These are phyloP conservation scores for Brienomyrus brachyistius DNA, from an alignment of 2,113 vertebrate species.

Conservation along the genomic window DNA sequence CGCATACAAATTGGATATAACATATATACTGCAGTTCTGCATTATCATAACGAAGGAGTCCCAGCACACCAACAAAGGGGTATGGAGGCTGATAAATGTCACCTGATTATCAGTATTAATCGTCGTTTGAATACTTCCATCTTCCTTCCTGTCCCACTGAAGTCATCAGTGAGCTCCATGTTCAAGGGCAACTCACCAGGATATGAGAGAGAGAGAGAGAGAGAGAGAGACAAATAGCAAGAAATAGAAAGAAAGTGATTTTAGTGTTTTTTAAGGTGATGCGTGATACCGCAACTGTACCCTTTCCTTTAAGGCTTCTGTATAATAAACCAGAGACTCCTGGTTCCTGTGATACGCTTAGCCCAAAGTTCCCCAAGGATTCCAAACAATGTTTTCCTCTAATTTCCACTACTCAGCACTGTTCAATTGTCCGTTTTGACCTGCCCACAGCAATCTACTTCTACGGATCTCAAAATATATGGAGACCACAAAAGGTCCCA, in stretches of 20 bases:
- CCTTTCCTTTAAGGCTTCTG: background rate
- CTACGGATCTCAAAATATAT: background rate
- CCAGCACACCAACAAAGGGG: background rate
- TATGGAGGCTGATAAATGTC: slow-evolving; percentile 17
- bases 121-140: slow-evolving; percentile 12
- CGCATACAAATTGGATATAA: background rate
- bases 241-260: background rate
- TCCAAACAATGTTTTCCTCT: background rate
- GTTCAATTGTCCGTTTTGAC: background rate
- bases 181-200: background rate
- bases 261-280: background rate
- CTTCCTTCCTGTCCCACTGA: background rate
- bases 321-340: background rate
- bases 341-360: background rate
- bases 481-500: background rate
- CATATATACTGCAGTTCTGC: background rate
- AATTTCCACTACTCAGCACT: background rate
- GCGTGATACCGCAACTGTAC: no score
- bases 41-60: slow-evolving; percentile 11
- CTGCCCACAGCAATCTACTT: background rate
- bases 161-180: background rate
- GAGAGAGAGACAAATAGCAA: background rate
- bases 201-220: no score
- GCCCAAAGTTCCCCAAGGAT: background rate
- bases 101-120: slow-evolving; percentile 21